These are phyloP conservation scores for Chaetura pelagica DNA, from an alignment of 2,113 vertebrate genomes.

Conservation along the genomic window DNA sequence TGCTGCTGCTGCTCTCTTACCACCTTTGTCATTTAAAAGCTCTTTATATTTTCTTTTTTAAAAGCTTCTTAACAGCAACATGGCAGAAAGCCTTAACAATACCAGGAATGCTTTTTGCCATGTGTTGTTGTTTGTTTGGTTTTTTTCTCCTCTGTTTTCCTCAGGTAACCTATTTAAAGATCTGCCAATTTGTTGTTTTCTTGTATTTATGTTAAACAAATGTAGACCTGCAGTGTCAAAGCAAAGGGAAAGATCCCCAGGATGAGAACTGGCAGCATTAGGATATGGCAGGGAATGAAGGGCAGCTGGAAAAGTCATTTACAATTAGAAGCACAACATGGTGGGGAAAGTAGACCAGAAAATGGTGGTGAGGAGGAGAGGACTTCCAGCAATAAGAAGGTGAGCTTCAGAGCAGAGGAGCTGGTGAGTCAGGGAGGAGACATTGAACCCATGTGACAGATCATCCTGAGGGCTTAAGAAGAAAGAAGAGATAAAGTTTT, in stretches of 20 bases:
- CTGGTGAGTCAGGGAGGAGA: background rate
- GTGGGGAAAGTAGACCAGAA: background rate
- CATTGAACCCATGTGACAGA: background rate
- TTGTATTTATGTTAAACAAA: background rate
- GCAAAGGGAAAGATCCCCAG: background rate
- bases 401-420: background rate
- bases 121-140: background rate
- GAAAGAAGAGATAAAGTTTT: background rate
- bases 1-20: background rate
- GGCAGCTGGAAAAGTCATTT: background rate
- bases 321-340: background rate
- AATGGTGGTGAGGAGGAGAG: background rate
- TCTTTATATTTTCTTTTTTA: background rate
- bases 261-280: background rate
- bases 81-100: background rate
- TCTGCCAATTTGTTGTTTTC: background rate
- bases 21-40: background rate
- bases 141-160: background rate
- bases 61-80: background rate
- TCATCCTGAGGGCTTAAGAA: background rate
- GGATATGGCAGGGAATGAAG: background rate
- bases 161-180: background rate
- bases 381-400: background rate
- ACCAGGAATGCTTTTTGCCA: accelerated
- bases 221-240: background rate